Evolutionary conservation across 2,888 invertebrate genomes (phyloP), one percentile per base, ranked within the genome.

Genomic region (Drosophila emarginata): DNA sequence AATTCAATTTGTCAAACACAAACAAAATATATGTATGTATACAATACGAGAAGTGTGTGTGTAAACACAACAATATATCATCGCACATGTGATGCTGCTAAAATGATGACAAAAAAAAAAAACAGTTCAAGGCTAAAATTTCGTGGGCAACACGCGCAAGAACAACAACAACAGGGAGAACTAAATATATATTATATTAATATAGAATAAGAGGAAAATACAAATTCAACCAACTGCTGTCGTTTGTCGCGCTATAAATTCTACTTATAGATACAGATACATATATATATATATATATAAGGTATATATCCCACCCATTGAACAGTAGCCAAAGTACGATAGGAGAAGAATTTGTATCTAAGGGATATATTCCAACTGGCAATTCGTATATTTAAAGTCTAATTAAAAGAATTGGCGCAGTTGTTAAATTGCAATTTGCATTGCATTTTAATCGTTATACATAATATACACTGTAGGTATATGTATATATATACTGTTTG

Each of bases 91-190:
- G 70, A 70, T 78, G 76, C 61, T 67, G 65, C 39, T 39, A 72
- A 71, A 57, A 45, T 66, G 37, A 63, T 72, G 53, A 18, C 9
- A 32, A 32, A 18, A 59, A 14, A 82, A 82, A 69, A 85, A 83
- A 85, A 21, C 88, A 82, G 82, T 82, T 82, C 82, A 82, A 82
- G 82, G 82, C 81, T 72, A 77, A 63, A 61, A 65, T 69, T 75
- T 75, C 60, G 84, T 80, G 73, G 70, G 78, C 80, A 88, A 77
- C 83, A 79, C 61, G 77, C 77, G 74, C 74, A 65, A 61, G 58
- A 50, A 37, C 28, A 52, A 61, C 39, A 74, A 68, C 65, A 56
- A 52, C 26, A 6, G 58, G 6, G 5, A 1, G 5, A 61, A 64
- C 52, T 18, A 64, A 28, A 53, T 37, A 18, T 15, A 61, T 56